Evolutionary conservation across 2,797 vertebrate genomes (phyloP).

Genomic region (Silurus aristotelis): DNA sequence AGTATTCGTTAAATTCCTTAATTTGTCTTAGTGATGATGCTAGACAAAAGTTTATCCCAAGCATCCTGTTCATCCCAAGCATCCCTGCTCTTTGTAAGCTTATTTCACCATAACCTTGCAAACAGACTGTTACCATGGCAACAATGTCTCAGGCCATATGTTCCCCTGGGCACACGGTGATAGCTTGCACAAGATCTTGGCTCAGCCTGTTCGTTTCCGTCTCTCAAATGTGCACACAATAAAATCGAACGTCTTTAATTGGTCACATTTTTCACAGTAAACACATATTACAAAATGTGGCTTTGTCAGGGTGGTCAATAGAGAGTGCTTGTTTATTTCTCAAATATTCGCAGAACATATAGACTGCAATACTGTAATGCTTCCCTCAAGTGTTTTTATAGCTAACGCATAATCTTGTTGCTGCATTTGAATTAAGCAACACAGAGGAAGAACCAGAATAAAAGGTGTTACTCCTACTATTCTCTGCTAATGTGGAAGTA

Average conservation of each 20-base stretch:
- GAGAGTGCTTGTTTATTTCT: constrained; percentile 42
- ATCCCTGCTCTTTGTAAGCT: constrained; percentile 46
- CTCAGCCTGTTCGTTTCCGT: constrained; percentile 28
- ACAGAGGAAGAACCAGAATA: constrained; percentile 1
- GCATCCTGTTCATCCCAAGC: constrained; percentile 17
- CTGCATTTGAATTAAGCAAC: constrained; percentile 1
- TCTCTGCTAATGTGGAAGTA: background rate
- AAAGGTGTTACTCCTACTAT: background rate
- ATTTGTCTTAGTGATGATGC: constrained; percentile 16
- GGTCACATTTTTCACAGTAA: constrained; percentile 24
- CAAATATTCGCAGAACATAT: constrained; percentile 38
- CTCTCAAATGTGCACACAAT: constrained; percentile 31
- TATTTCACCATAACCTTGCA: constrained; percentile 56
- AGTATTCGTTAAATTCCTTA: background rate
- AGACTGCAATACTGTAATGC: constrained; percentile 19
- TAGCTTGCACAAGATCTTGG: constrained; percentile 47
- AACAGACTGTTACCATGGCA: constrained; percentile 71
- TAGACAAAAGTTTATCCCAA: constrained; percentile 23
- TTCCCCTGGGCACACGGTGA: constrained; percentile 56
- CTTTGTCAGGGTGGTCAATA: background rate
- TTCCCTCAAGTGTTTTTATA: constrained; percentile 38
- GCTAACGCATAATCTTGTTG: constrained; percentile 21
- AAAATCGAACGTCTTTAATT: constrained; percentile 32
- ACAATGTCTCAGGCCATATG: constrained; percentile 68
- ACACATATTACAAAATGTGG: background rate